These are phyloP conservation scores for Chrysolina haemoptera DNA, from an alignment of 2,888 invertebrate genomes.

Conservation along the genomic window DNA sequence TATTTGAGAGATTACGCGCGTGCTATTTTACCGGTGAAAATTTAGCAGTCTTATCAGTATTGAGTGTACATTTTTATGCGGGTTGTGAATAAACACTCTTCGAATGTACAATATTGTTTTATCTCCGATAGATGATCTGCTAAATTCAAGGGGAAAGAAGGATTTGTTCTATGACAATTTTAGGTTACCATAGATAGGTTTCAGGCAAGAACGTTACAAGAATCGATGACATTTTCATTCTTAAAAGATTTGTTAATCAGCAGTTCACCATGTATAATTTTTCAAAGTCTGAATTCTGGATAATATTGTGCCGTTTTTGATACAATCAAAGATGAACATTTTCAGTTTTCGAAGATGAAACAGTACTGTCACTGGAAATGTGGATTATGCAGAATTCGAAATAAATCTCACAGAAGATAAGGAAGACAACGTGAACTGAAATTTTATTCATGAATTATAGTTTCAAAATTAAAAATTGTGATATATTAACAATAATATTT, in stretches of 20 bases:
- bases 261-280: background rate
- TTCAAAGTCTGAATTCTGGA: no score
- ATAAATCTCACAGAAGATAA: no score
- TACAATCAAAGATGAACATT: no score
- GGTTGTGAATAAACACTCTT: constrained; percentile 63
- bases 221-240: background rate
- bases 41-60: constrained; percentile 62
- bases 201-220: constrained; percentile 39
- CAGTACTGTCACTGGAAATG: no score
- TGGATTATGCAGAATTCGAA: no score
- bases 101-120: constrained; percentile 55
- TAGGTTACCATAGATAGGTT: constrained; percentile 58
- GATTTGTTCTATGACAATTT: constrained; percentile 49
- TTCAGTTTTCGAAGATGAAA: no score
- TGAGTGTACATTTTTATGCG: constrained; percentile 63
- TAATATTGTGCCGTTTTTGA: no score
- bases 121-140: constrained; percentile 51
- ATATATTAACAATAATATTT: no score
- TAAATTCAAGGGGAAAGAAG: constrained; percentile 57
- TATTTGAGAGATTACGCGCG: constrained; percentile 38
- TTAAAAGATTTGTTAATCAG: background rate
- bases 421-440: no score
- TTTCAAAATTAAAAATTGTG: no score
- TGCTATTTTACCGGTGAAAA: constrained; percentile 45
- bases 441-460: no score